These are phyloP conservation scores for Halichoerus grypus DNA, from an alignment of 2,113 vertebrate genomes.

Conservation along the genomic window DNA sequence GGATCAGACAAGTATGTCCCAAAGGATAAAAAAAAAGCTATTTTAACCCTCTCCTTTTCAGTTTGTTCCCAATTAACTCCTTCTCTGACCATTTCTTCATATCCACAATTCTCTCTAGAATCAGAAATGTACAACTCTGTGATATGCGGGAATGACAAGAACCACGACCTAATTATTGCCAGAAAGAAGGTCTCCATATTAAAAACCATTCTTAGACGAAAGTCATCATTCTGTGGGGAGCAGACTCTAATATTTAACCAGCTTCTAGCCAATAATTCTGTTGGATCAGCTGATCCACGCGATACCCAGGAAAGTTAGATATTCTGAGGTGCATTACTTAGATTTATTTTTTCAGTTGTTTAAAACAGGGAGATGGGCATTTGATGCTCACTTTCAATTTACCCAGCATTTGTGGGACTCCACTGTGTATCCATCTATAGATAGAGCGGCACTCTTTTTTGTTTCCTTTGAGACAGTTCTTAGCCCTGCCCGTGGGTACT, in stretches of 20 bases:
- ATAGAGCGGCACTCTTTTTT: background rate
- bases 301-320: background rate
- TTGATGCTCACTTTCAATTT: background rate
- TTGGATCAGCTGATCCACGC: background rate
- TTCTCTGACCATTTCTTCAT: background rate
- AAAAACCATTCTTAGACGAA: background rate
- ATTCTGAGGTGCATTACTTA: background rate
- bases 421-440: too few relatives aligned
- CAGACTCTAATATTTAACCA: background rate
- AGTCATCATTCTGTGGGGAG: background rate
- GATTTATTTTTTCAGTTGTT: background rate
- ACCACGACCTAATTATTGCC: background rate
- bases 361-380: background rate
- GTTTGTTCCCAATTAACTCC: background rate
- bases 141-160: background rate
- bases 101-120: background rate
- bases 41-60: background rate
- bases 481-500: background rate
- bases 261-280: background rate
- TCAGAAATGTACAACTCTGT: background rate
- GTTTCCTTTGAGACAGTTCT: background rate
- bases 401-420: background rate
- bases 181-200: background rate
- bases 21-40: background rate
- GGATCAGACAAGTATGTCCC: background rate